Evolutionary conservation across 2,113 vertebrate species (phyloP).

Genomic region (Felis chaus): DNA sequence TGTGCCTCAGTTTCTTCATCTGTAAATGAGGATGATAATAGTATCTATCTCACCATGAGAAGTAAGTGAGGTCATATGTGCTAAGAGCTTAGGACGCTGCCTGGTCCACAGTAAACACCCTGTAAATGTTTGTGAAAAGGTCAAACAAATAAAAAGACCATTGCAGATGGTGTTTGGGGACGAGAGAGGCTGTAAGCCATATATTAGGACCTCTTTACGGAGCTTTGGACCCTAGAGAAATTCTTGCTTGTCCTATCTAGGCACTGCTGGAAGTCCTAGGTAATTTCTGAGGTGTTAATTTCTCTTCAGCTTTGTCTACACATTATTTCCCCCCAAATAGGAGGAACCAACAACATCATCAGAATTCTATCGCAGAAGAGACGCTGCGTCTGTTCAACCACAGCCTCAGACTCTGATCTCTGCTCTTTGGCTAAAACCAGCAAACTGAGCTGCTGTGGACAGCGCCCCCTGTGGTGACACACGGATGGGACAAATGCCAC

Average conservation of each 20-base stretch:
- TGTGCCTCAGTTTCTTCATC: neutral
- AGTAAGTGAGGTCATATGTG: neutral
- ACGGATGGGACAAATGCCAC: neutral
- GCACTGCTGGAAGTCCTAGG: neutral
- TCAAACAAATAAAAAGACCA: neutral
- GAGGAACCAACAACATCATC: neutral
- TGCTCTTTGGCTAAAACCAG: neutral
- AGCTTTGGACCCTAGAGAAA: neutral
- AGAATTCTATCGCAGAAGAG: neutral
- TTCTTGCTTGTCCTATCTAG: neutral
- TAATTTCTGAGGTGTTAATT: neutral
- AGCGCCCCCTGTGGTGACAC: accelerated
- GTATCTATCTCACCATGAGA: neutral
- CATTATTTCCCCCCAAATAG: neutral
- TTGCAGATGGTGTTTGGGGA: neutral
- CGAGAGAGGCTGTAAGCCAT: neutral
- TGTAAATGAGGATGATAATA: neutral
- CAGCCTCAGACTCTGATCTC: neutral
- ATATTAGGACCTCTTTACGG: neutral
- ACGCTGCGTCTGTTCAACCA: accelerated
- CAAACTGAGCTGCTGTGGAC: neutral
- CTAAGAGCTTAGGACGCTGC: neutral
- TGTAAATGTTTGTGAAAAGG: neutral
- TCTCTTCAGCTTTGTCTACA: neutral
- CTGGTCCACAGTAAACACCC: neutral